Evolutionary conservation across 2,113 vertebrate genomes (phyloP).

Genomic region (Ochotona princeps): DNA sequence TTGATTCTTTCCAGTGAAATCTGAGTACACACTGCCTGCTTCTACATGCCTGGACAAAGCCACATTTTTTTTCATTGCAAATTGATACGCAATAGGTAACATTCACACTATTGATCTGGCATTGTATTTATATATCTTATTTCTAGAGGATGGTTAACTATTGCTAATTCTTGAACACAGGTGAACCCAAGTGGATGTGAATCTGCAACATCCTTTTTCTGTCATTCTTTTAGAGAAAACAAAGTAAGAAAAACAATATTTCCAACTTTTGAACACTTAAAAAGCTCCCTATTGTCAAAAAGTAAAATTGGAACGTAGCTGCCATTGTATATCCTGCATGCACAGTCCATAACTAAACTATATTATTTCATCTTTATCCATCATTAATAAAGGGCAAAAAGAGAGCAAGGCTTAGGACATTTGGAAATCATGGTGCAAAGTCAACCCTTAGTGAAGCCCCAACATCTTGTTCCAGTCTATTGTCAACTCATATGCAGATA

Average conservation of each 20-base stretch:
- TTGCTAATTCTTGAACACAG: slow-evolving; percentile 47
- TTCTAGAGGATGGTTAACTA: slow-evolving; percentile 78
- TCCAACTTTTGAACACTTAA: not conserved
- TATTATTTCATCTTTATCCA: not conserved
- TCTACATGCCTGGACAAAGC: not conserved
- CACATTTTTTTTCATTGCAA: not conserved
- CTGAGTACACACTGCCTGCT: not conserved
- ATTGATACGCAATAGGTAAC: not conserved
- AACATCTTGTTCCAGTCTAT: not conserved
- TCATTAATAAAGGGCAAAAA: not conserved
- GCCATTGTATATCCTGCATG: not conserved
- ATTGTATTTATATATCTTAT: slow-evolving; percentile 75
- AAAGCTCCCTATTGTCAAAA: not conserved
- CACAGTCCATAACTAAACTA: not conserved
- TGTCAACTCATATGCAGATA: not conserved
- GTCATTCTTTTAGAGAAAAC: not conserved
- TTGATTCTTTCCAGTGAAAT: not conserved
- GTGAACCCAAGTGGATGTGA: not conserved
- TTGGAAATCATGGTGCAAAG: not conserved
- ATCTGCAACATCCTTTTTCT: not conserved
- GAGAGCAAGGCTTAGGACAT: not conserved
- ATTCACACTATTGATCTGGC: not conserved
- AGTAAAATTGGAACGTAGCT: not conserved
- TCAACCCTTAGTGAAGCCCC: not conserved
- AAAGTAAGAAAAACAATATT: not conserved